phyloP scores from a whole-genome alignment of 2,797 vertebrate genomes.

The Antrozous pallidus region DNA sequence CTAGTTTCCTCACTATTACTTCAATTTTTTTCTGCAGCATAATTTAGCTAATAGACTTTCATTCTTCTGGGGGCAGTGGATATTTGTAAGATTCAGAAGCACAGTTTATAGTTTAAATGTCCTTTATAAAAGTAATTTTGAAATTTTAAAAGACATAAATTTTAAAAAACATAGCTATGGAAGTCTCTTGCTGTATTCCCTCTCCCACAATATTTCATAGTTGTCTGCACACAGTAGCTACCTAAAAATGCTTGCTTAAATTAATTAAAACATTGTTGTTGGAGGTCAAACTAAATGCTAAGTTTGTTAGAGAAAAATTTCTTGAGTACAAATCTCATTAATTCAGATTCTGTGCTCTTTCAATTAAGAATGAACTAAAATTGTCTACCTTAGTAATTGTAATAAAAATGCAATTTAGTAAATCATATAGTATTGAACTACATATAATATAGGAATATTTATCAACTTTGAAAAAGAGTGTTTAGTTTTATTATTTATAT shows the following conservation, averaged over 20 bases:
- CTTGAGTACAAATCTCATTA: slow-evolving; percentile 33
- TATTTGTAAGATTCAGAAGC: slow-evolving; percentile 38
- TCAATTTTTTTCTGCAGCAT: background rate
- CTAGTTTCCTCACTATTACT: background rate
- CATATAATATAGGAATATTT: background rate
- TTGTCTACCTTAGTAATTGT: background rate
- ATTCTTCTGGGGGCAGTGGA: background rate
- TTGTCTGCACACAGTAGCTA: background rate
- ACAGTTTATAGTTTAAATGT: slow-evolving; percentile 3
- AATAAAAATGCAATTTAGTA: background rate
- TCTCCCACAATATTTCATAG: slow-evolving; percentile 5
- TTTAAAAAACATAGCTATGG: slow-evolving; percentile 18
- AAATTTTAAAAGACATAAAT: slow-evolving; percentile 51
- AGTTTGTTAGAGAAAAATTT: background rate
- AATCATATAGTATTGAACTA: background rate
- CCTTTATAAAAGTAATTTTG: slow-evolving; percentile 25
- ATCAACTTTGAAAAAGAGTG: background rate
- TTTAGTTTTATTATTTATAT: slow-evolving; percentile 3
- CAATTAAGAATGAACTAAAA: slow-evolving; percentile 7
- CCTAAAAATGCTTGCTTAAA: slow-evolving; percentile 40
- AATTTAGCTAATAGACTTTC: slow-evolving; percentile 22
- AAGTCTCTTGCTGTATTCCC: background rate
- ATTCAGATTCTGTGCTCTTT: slow-evolving; percentile 27
- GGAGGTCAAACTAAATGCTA: background rate
- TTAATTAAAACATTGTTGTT: slow-evolving; percentile 36